A percentile compares a stretch with the other conserved stretches of the same genome.
These are phyloP conservation scores for Lamellibrachia luymesi DNA, from an alignment of 1,140 invertebrate species.

Conservation along the genomic window DNA sequence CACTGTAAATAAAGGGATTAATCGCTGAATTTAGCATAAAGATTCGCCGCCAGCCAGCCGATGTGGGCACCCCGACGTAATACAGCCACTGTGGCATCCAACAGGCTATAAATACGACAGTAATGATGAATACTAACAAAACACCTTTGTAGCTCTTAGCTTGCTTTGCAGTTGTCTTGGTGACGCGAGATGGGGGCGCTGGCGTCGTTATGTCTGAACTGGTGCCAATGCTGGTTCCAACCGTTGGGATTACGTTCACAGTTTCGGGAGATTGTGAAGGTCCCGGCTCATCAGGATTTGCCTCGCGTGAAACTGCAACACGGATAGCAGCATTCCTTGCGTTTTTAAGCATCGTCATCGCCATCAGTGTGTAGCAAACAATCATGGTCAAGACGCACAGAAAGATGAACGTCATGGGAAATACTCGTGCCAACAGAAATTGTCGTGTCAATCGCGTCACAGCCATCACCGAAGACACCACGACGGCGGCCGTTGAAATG, in stretches of 20 bases:
- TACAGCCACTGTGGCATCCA: background rate
- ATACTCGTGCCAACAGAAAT: background rate
- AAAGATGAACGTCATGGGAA: background rate
- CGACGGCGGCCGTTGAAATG: background rate
- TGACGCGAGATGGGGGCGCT: background rate
- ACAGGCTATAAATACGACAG: background rate
- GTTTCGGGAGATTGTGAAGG: background rate
- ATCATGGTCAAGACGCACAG: background rate
- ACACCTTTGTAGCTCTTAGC: background rate
- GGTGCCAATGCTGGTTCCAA: background rate
- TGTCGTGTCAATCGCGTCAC: background rate
- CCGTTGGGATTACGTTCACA: background rate
- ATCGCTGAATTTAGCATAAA: background rate
- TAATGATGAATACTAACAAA: background rate
- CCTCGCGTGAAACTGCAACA: background rate
- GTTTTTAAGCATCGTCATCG: background rate
- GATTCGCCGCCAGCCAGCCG: background rate
- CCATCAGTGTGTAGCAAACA: background rate
- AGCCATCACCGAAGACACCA: background rate
- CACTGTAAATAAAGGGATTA: background rate
- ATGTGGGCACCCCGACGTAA: background rate
- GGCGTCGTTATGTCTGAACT: background rate
- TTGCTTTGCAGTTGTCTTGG: background rate
- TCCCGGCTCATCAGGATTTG: background rate
- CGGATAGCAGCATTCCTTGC: background rate